These are phyloP conservation scores for Gambusia affinis DNA, from an alignment of 2,113 vertebrate species.

Conservation along the genomic window DNA sequence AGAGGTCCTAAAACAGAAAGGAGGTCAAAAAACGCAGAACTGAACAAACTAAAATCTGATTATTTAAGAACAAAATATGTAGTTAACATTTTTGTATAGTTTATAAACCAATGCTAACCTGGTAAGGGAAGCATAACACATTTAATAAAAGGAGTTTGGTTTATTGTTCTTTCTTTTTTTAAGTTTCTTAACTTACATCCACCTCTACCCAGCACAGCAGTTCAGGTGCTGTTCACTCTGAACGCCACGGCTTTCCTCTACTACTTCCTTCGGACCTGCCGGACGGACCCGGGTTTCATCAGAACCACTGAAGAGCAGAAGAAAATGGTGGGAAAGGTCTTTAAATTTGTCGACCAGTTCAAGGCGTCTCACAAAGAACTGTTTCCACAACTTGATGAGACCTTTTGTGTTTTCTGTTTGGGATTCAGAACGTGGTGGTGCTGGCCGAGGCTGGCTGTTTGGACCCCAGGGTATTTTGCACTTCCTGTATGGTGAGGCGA, in stretches of 20 bases:
- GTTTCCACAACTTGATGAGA: not conserved
- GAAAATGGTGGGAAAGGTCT: conserved; percentile 81
- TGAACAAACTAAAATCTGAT: no score
- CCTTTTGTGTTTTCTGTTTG: conserved; percentile 10
- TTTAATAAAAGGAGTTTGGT: not conserved
- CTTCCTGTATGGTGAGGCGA: conserved; percentile 89
- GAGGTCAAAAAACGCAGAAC: no score
- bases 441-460: conserved; percentile 91
- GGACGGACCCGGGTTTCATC: conserved; percentile 88
- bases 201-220: conserved; percentile 75
- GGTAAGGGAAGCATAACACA: no score
- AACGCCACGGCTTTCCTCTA: conserved; percentile 84
- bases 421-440: conserved; percentile 87
- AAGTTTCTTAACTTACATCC: conserved; percentile 77
- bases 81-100: no score
- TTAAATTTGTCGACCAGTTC: not conserved
- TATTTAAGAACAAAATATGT: no score
- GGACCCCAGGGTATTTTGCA: conserved; percentile 92
- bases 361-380: fast-evolving
- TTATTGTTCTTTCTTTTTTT: not conserved
- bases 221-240: conserved; percentile 82
- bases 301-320: conserved; percentile 89
- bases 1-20: no score
- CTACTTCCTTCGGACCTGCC: conserved; percentile 89
- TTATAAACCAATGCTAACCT: no score